Evolutionary conservation across 2,888 invertebrate genomes (phyloP).

Genomic region (Ecdyonurus torrentis): DNA sequence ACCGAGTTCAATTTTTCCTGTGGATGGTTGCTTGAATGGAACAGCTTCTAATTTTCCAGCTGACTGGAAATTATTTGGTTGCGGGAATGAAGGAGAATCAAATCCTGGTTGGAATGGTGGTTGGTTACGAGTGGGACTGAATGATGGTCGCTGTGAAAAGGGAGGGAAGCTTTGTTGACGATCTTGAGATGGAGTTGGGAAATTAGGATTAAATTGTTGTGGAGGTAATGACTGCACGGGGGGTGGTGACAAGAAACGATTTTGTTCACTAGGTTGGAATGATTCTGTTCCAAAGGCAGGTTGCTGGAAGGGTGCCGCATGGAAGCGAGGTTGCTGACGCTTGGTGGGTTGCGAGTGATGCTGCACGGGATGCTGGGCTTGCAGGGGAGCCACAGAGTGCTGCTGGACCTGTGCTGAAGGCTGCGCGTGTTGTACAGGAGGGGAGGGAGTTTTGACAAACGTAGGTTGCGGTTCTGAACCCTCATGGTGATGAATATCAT

Average conservation of each 20-base stretch:
- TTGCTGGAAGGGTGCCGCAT: conserved; percentile 34
- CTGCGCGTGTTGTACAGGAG: conserved; percentile 10
- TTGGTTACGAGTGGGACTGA: conserved; percentile 30
- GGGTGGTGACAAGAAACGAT: conserved; percentile 19
- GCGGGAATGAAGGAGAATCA: conserved; percentile 23
- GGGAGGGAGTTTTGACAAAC: conserved; percentile 29
- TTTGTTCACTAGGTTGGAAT: conserved; percentile 21
- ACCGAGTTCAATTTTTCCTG: conserved; percentile 24
- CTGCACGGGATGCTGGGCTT: background rate
- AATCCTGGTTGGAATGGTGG: conserved; percentile 29
- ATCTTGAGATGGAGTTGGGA: conserved; percentile 17
- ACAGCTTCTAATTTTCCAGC: background rate
- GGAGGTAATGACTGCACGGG: conserved; percentile 7
- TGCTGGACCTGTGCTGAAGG: conserved; percentile 1
- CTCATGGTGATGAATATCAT: conserved; percentile 1
- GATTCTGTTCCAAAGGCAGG: conserved; percentile 10
- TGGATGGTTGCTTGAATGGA: conserved; percentile 10
- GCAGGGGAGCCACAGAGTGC: background rate
- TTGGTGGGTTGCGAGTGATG: conserved; percentile 25
- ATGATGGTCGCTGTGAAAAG: conserved; percentile 27
- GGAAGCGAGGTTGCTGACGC: conserved; percentile 34
- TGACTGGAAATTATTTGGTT: background rate
- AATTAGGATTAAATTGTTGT: conserved; percentile 21
- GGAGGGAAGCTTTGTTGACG: conserved; percentile 15
- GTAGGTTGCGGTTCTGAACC: conserved; percentile 46